These are phyloP conservation scores for Lomographa bimaculata DNA, from an alignment of 2,888 invertebrate species.

Conservation along the genomic window DNA sequence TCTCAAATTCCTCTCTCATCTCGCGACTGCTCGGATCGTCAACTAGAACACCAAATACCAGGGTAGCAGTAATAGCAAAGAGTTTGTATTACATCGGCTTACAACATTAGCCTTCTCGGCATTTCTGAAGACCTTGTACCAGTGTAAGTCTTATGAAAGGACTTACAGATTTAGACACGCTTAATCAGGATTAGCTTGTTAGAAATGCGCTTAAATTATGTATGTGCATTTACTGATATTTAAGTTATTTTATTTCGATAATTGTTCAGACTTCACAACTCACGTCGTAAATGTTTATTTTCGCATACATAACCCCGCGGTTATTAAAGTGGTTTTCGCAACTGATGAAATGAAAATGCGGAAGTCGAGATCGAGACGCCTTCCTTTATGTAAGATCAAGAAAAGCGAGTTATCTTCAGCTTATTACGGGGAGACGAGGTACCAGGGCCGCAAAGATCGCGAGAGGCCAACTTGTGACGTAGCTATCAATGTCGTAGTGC, in stretches of 20 bases:
- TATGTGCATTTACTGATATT: conserved; percentile 10
- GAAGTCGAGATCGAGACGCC: conserved; percentile 50
- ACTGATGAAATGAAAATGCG: conserved; percentile 47
- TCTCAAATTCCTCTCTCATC: conserved; percentile 52
- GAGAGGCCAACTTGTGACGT: conserved; percentile 71
- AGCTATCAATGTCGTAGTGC: conserved; percentile 55
- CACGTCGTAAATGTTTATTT: not conserved
- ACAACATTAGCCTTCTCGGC: conserved; percentile 41
- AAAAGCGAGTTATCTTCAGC: conserved; percentile 80
- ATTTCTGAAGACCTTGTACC: conserved; percentile 51
- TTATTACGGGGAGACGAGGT: conserved; percentile 78
- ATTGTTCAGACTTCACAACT: not conserved
- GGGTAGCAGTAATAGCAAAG: conserved; percentile 53
- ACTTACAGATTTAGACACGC: conserved; percentile 37
- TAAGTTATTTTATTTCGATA: not conserved
- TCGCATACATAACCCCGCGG: conserved; percentile 2
- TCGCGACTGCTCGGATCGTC: conserved; percentile 73
- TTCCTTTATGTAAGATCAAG: conserved; percentile 69
- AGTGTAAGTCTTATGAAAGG: conserved; percentile 57
- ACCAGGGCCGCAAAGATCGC: conserved; percentile 72
- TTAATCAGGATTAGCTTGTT: conserved; percentile 33
- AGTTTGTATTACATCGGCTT: conserved; percentile 42
- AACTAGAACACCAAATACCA: conserved; percentile 79
- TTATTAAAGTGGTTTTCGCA: conserved; percentile 13
- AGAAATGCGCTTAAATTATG: conserved; percentile 22